These are phyloP conservation scores for Silurus meridionalis DNA, from an alignment of 2,113 vertebrate species.

Conservation along the genomic window DNA sequence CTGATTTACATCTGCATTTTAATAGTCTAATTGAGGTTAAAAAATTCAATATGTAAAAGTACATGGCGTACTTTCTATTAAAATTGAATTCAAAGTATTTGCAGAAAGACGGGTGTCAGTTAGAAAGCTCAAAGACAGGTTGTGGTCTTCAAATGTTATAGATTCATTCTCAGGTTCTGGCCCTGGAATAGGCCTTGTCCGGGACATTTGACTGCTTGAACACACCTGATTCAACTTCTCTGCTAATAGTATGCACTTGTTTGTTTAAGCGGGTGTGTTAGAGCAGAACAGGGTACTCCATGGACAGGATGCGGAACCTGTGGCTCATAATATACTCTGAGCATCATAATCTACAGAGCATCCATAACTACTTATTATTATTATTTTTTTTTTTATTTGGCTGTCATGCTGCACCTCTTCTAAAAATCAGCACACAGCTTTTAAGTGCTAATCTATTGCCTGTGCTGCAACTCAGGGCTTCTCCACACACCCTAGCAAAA, in stretches of 20 bases:
- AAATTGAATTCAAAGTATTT: neutral
- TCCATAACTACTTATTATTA: too few species aligned
- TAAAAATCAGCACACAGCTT: neutral
- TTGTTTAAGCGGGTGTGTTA: neutral
- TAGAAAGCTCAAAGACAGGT: neutral
- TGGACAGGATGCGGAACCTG: neutral
- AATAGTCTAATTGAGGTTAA: neutral
- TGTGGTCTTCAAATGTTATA: too few species aligned
- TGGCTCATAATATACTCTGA: neutral
- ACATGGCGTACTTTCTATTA: neutral
- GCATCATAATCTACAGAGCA: neutral
- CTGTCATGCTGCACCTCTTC: neutral
- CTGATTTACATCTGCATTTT: conserved; percentile 29
- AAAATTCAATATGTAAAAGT: neutral
- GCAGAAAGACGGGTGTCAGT: neutral
- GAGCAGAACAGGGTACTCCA: neutral
- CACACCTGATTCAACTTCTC: neutral
- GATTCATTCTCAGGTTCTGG: neutral
- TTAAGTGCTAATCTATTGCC: conserved; percentile 18
- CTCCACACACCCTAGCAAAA: neutral
- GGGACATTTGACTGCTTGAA: neutral
- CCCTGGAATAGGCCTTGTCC: neutral
- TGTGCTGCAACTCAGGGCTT: neutral
- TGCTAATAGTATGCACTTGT: neutral
- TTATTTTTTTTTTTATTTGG: neutral